Percentiles rank a stretch among this genome's conserved stretches.
Evolutionary conservation across 2,888 invertebrate species (phyloP).

Genomic region (Ptychoptera albimana): DNA sequence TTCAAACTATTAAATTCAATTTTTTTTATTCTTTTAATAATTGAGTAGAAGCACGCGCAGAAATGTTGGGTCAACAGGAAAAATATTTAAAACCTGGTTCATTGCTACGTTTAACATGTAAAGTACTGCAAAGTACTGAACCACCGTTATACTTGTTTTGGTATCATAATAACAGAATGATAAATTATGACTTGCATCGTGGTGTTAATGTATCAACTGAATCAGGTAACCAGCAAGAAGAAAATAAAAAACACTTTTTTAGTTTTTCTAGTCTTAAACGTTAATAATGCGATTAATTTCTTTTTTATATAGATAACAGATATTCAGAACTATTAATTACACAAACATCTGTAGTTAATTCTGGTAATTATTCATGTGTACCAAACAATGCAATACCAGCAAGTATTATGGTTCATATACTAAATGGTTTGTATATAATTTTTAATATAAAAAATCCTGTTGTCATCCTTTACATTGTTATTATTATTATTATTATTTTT

Average conservation of each 20-base stretch:
- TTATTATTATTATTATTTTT: no score
- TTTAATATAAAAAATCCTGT: background rate
- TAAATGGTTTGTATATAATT: slow-evolving; percentile 50
- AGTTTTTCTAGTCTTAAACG: no score
- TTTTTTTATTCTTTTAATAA: slow-evolving; percentile 2
- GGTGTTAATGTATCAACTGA: slow-evolving; percentile 79
- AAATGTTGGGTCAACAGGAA: slow-evolving; percentile 71
- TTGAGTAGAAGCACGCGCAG: slow-evolving; percentile 61
- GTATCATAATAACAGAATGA: slow-evolving; percentile 84
- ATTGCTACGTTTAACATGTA: slow-evolving; percentile 63
- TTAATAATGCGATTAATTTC: no score
- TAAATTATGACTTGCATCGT: slow-evolving; percentile 75
- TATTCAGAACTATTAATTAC: slow-evolving; percentile 30
- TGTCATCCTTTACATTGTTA: no score
- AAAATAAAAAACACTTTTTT: slow-evolving; percentile 56
- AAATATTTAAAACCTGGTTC: slow-evolving; percentile 80
- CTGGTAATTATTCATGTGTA: slow-evolving; percentile 78
- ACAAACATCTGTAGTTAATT: slow-evolving; percentile 45
- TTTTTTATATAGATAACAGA: slow-evolving; percentile 31
- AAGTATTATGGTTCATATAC: slow-evolving; percentile 76
- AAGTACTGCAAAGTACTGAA: slow-evolving; percentile 69
- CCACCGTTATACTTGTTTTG: slow-evolving; percentile 71
- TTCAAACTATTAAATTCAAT: no score
- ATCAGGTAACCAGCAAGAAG: slow-evolving; percentile 46
- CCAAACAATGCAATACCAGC: slow-evolving; percentile 80